Conservation (phyloP, 2,113 vertebrate species). For the Sapayoa aenigma region DNA sequence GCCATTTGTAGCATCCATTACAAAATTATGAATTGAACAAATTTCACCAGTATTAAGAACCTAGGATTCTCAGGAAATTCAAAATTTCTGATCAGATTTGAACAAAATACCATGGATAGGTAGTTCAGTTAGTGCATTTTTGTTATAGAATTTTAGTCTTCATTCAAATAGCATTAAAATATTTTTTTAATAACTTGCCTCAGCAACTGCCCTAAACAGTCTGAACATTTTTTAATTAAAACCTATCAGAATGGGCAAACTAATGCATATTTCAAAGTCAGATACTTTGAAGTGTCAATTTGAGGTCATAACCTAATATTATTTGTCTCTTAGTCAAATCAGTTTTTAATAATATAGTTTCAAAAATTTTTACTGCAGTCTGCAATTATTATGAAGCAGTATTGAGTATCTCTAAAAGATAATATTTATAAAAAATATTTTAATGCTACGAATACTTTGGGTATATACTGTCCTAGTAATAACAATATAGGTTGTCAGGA, state of each 20-base stretch:
- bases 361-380: not conserved
- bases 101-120: not conserved
- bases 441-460: not conserved
- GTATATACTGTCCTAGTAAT: not conserved
- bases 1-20: not conserved
- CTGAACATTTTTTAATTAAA: not conserved
- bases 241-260: not conserved
- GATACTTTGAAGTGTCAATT: not conserved
- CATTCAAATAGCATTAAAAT: not conserved
- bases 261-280: not conserved
- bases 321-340: not conserved
- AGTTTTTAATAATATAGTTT: not conserved
- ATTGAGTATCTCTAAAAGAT: not conserved
- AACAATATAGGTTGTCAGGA: not conserved
- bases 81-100: not conserved
- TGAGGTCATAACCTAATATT: not conserved
- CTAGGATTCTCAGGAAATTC: not conserved
- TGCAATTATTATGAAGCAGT: not conserved
- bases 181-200: not conserved
- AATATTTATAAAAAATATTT: not conserved
- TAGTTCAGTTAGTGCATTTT: not conserved
- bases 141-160: not conserved
- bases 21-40: not conserved
- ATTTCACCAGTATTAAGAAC: not conserved
- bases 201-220: not conserved